A percentile compares a stretch with the other conserved stretches of the same genome.
Conservation (phyloP, 2,113 vertebrate genomes). For the Thamnophis sirtalis region DNA sequence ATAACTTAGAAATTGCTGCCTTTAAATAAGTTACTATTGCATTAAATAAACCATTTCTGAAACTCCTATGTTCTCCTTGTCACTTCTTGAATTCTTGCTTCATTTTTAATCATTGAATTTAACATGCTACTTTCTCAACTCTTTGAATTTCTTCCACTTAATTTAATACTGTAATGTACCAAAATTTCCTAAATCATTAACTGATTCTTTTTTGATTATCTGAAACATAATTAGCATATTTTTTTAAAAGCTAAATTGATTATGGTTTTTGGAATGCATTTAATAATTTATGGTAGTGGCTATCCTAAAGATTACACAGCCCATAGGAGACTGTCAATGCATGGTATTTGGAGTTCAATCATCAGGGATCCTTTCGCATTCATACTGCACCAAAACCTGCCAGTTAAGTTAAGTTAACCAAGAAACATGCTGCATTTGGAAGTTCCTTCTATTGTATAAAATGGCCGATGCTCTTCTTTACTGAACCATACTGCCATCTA, state of each 20-base stretch:
- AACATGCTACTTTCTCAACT: background rate
- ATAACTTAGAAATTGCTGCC: background rate
- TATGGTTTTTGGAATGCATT: background rate
- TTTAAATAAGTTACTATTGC: background rate
- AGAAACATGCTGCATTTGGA: conserved; percentile 36
- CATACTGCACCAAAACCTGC: background rate
- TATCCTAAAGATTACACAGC: background rate
- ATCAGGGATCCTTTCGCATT: background rate
- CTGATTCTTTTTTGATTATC: background rate
- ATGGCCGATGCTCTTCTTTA: conserved; percentile 64
- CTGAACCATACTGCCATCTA: conserved; percentile 75
- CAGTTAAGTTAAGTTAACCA: conserved; percentile 18
- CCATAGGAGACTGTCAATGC: background rate
- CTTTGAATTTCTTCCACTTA: background rate
- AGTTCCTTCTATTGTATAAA: conserved; percentile 55
- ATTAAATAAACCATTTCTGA: background rate
- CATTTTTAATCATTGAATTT: background rate
- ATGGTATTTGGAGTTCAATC: background rate
- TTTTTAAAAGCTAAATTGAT: background rate
- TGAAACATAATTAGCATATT: background rate
- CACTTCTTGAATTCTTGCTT: background rate
- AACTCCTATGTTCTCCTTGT: background rate
- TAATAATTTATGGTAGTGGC: background rate
- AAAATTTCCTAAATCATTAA: background rate
- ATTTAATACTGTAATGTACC: background rate